phyloP scores from a whole-genome alignment of 2,797 vertebrate genomes.

The Sebastes steindachneri region DNA sequence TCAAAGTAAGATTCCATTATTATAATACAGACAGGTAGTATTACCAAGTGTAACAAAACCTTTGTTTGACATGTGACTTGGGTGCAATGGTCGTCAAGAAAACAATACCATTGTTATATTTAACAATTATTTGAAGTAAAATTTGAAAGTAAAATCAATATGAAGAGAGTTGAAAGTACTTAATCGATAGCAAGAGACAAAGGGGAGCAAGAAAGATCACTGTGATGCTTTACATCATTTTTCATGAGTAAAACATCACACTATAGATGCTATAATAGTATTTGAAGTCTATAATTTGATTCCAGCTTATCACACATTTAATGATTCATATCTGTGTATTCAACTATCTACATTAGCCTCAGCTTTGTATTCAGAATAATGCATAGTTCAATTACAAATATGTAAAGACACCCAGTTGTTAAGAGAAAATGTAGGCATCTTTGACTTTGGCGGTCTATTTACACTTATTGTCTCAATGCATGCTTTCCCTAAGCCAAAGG shows the following conservation, averaged over 20 bases:
- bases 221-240: neutral
- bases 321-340: neutral
- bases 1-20: slow-evolving; percentile 8
- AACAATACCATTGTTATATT: neutral
- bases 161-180: neutral
- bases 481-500: slow-evolving; percentile 1
- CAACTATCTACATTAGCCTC: neutral
- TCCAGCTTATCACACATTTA: neutral
- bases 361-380: neutral
- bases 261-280: neutral
- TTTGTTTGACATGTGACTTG: neutral
- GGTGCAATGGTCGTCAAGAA: neutral
- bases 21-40: neutral
- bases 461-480: slow-evolving; percentile 14
- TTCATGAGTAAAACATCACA: neutral
- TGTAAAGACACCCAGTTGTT: neutral
- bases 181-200: slow-evolving; percentile 1
- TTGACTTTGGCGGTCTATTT: slow-evolving; percentile 12
- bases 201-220: neutral
- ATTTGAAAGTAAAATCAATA: neutral
- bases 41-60: slow-evolving; percentile 2
- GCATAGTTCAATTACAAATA: neutral
- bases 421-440: neutral
- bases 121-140: neutral
- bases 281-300: neutral